phyloP scores from a whole-genome alignment of 1,140 invertebrate genomes.

The Helicoverpa zea region DNA sequence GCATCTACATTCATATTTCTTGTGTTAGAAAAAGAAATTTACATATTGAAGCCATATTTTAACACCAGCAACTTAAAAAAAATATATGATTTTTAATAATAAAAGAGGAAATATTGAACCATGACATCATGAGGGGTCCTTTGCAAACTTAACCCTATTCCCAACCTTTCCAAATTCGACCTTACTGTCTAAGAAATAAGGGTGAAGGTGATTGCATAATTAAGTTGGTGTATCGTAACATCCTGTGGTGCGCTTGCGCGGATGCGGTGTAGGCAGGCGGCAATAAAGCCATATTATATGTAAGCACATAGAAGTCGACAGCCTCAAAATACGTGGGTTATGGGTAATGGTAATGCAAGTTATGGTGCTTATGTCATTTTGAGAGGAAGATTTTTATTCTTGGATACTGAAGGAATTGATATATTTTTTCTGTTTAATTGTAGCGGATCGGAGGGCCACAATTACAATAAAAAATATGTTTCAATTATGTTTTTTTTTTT shows the following conservation, averaged over 20 bases:
- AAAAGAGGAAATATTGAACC: slow-evolving; percentile 44
- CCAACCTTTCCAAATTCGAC: background rate
- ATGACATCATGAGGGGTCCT: slow-evolving; percentile 41
- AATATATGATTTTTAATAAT: slow-evolving; percentile 8
- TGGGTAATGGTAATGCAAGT: background rate
- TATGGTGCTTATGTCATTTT: slow-evolving; percentile 1
- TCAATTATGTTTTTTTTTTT: too few relatives aligned
- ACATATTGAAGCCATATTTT: background rate
- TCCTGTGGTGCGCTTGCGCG: slow-evolving; percentile 76
- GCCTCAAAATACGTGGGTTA: slow-evolving; percentile 50
- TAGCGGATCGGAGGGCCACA: too few relatives aligned
- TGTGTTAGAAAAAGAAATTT: too few relatives aligned
- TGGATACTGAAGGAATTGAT: too few relatives aligned
- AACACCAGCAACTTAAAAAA: background rate
- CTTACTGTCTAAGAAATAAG: slow-evolving; percentile 2
- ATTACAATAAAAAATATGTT: too few relatives aligned
- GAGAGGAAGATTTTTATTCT: background rate
- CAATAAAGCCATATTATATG: slow-evolving; percentile 68
- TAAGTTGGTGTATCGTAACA: slow-evolving; percentile 53
- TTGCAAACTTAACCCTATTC: background rate
- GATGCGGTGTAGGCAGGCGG: slow-evolving; percentile 70
- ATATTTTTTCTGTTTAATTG: too few relatives aligned
- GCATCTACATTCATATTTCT: too few relatives aligned
- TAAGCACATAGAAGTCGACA: slow-evolving; percentile 51
- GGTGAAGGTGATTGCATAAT: background rate